phyloP scores from a whole-genome alignment of 2,797 vertebrate genomes.

The Neoniphon sammara region DNA sequence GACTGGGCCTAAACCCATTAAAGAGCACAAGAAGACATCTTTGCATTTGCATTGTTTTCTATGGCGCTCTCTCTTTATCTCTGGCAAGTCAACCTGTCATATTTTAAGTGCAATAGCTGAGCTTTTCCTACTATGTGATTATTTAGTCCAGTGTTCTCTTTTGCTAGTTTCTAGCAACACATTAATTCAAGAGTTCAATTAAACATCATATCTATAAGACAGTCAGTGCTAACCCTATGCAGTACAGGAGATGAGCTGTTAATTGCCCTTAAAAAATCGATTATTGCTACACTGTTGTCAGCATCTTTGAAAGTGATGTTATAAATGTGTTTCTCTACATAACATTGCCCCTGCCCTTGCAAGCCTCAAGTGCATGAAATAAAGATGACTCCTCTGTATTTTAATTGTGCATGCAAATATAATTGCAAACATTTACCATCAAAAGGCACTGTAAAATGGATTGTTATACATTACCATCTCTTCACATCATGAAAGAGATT shows the following conservation, averaged over 20 bases:
- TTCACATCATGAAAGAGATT: constrained; percentile 19
- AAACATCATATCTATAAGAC: constrained; percentile 7
- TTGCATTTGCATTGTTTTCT: too few species aligned
- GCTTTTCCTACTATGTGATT: constrained; percentile 17
- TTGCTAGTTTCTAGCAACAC: too few species aligned
- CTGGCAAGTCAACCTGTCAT: not conserved
- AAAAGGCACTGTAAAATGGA: constrained; percentile 4
- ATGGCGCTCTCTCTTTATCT: too few species aligned
- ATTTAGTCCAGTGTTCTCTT: too few species aligned
- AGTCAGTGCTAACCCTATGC: constrained; percentile 29
- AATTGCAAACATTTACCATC: constrained; percentile 3
- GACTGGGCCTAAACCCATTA: too few species aligned
- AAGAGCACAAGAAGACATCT: too few species aligned
- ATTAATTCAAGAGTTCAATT: constrained; percentile 21
- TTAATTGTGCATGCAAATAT: not conserved
- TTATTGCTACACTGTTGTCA: constrained; percentile 30
- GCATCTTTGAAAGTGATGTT: constrained; percentile 6
- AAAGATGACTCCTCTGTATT: constrained; percentile 5
- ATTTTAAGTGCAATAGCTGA: constrained; percentile 5
- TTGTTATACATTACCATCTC: constrained; percentile 7
- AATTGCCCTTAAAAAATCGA: constrained; percentile 37
- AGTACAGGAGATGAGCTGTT: constrained; percentile 14
- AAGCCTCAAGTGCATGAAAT: constrained; percentile 8
- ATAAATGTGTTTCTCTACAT: not conserved
- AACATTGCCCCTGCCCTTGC: not conserved